Evolutionary conservation across 2,888 invertebrate species (phyloP), one percentile per base, ranked within the genome.

Genomic region (Oxystoma pomonae): DNA sequence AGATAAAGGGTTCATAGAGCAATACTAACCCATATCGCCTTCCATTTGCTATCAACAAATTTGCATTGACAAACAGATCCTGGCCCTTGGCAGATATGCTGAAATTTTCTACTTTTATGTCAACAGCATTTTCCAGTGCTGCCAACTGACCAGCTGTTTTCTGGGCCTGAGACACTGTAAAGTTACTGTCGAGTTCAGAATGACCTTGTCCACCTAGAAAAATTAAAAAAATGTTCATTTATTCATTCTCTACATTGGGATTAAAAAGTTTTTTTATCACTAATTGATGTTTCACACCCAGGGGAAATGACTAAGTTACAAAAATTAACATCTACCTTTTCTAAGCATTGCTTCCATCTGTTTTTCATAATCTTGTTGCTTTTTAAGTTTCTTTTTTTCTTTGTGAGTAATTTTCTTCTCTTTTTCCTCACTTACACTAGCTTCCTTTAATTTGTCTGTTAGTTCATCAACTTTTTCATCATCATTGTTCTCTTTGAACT

Each of bases 61-160:
- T 94, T 0, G 99, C 98, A 80, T 99, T 98, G 35, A 96, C 91
- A 79, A 99, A 98, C 56, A 99, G 83, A 76, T 98, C 96, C 74
- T 99, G 96, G 62, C 99, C 99, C 79, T 96, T 93, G 0, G 99
- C 99, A 18, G 95, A 89, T 71, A 99, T 99, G 64, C 96, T 96
- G 78, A 99, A 99, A 80, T 96, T 97, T 76, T 99, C 98, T 16
- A 97, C 93, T 85, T 98, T 98, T 59, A 99, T 98, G 79, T 98
- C 98, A 12, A 96, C 92, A 0, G 98, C 96, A 78, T 95, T 92
- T 76, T 98, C 98, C 70, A 93, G 75, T 49, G 91, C 90, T 52
- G 89, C 88, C 81, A 90, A 86, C 76, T 92, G 90, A 71, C 89
- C 89, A 19, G 87, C 87, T 68, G 87, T 84, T 78, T 89, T 89